Base-by-base conservation (phyloP, 2,113 vertebrate genomes). In the Pedionomus torquatus region DNA sequence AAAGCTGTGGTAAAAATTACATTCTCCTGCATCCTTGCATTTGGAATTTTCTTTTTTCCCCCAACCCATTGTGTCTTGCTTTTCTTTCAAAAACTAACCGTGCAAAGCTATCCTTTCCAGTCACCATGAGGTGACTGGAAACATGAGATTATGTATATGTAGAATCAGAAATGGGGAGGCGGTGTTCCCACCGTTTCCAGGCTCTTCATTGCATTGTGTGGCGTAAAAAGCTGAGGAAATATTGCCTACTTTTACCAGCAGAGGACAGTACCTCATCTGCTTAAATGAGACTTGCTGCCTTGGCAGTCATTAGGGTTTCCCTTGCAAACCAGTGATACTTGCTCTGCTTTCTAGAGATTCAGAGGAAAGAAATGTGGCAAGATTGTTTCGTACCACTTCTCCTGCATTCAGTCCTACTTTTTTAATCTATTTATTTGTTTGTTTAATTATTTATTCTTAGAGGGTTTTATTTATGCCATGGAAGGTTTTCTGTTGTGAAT, bases 221-320 rank as follows among this genome's bases (percentile, higher is more conserved):
- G 87, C 19, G 20, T 49, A 24, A 48, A 72, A 70, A 24, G 2
- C 8, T 17, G 30, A 55, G 55, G 13, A 55, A 83, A 48, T 76
- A 71, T 49, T 86, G 51, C 96, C 64, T 66, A 11, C 4, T 60
- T 93, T 84, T 61, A 54, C 97, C 98, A 97, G 97, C 91, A 98
- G 98, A 96, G 97, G 98, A 85, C 98, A n/a, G 95, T 93, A 93
- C 86, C 13, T 91, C 75, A 94, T 96, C 93, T 97, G 33, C 55
- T 90, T 90, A 89, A 83, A 63, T 11, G 60, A 87, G 57, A 88
- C 43, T 46, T 2, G 28, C 39, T 60, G 51, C 60, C 1, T 2
- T 20, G 14, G 31, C 54, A 72, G 4, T 48, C 31, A 2, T 21
- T 57, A 33, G 61, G 51, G 13, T 61, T 88, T 78, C n/a, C 14